Base-by-base conservation (phyloP, 1,140 invertebrate genomes). In the Monomorium pharaonis region DNA sequence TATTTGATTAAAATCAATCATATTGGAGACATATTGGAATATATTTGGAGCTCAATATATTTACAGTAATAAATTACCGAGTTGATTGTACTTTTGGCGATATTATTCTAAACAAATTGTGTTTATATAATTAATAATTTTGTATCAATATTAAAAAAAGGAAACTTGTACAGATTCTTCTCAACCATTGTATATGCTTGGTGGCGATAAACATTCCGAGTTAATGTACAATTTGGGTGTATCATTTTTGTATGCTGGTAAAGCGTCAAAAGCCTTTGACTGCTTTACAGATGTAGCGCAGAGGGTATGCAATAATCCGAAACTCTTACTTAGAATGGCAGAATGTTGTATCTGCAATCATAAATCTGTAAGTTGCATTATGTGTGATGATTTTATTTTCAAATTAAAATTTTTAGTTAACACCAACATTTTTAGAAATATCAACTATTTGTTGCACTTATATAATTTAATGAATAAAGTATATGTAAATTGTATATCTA, bases 161-260 rank as follows among this genome's bases (percentile, higher is more conserved):
- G 18, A 80, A 60, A 37, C 9, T 56, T 54, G 51, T 76, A 49
- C 86, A 95, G 95, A 96, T 85, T 92, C 92, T 56, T 94, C 94
- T 58, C 95, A 96, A 86, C 96, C 97, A 5, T 90, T 98, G 18
- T 96, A 96, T 84, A 95, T 95, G 24, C 93, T 97, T 49, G 96
- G 96, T 44, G 95, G 95, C 21, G 96, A 96, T 86, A 97, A 97
- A 85, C 96, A 97, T 90, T 97, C 97, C 83, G 97, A 98, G 92
- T 96, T 99, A 76, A 96, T 99, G 92, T 99, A 98, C 92, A 99
- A 99, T 95, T 96, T 99, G 89, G 99, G 98, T 14, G 96, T 99
- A 44, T 96, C 98, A 67, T 95, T 99, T 85, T 95, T 99, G 30
- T 97, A 98, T 92, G 96, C 97, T 54, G 97, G 97, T 60, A 97